Conservation (phyloP, 2,113 vertebrate genomes). For the Lanius collurio region DNA sequence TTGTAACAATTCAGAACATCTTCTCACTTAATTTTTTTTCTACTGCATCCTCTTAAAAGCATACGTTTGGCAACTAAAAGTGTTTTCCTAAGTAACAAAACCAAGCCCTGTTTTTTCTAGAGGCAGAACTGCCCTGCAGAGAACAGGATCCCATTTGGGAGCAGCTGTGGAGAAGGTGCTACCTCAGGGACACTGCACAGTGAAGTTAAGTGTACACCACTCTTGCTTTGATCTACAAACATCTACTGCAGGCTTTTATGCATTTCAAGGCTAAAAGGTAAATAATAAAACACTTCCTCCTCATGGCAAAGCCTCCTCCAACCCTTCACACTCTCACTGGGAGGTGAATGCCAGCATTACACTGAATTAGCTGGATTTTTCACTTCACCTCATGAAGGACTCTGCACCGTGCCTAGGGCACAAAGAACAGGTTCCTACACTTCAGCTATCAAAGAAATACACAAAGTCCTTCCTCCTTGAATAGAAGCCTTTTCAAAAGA, state of each 20-base stretch:
- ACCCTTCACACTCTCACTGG: fast-evolving
- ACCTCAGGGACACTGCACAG: not conserved
- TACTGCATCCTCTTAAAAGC: not conserved
- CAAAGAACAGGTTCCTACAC: not conserved
- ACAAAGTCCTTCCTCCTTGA: not conserved
- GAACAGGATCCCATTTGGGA: fast-evolving
- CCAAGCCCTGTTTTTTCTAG: not conserved
- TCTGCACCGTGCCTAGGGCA: not conserved
- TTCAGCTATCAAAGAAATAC: not conserved
- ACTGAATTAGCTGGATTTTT: not conserved
- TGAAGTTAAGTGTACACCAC: not conserved
- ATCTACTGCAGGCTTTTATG: not conserved
- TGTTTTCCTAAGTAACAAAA: not conserved
- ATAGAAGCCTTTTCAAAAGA: not conserved
- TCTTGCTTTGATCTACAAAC: not conserved
- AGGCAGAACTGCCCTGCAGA: not conserved
- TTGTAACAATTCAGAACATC: not conserved
- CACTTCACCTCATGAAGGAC: not conserved
- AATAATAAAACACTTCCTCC: not conserved
- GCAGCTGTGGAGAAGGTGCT: not conserved
- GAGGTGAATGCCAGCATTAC: not conserved
- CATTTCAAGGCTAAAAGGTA: not conserved
- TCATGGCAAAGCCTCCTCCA: not conserved
- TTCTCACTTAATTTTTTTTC: not conserved
- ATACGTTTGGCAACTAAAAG: not conserved